phyloP scores from a whole-genome alignment of 2,888 invertebrate species.

The Drosophila greeni region DNA sequence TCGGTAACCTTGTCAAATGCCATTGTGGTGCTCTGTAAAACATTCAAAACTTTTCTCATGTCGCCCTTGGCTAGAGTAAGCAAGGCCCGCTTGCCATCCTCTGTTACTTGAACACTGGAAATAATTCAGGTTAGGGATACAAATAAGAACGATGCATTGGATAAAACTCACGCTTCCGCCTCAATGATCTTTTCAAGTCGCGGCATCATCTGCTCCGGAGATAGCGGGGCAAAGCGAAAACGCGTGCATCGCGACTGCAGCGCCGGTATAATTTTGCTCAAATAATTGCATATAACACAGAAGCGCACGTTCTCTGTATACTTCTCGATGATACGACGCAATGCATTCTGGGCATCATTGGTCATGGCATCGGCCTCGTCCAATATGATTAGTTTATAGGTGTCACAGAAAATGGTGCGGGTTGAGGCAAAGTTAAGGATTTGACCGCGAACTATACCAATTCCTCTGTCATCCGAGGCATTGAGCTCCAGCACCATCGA shows the following conservation, averaged over 20 bases:
- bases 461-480: slow-evolving; percentile 99
- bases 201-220: slow-evolving; percentile 91
- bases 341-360: slow-evolving; percentile 98
- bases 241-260: slow-evolving; percentile 98
- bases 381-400: slow-evolving; percentile 96
- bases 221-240: slow-evolving; percentile 95
- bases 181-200: slow-evolving; percentile 90
- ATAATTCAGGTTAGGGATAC: slow-evolving; percentile 43
- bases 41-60: slow-evolving; percentile 98
- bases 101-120: slow-evolving; percentile 87
- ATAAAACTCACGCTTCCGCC: slow-evolving; percentile 84
- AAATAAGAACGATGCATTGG: not conserved
- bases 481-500: slow-evolving; percentile 97
- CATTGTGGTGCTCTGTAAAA: slow-evolving; percentile 96
- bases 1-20: slow-evolving; percentile 94
- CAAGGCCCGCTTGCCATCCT: slow-evolving; percentile 93
- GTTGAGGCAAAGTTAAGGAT: slow-evolving; percentile 98
- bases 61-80: slow-evolving; percentile 95
- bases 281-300: slow-evolving; percentile 99
- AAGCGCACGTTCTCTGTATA: slow-evolving; percentile 99
- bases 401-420: slow-evolving; percentile 94
- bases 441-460: slow-evolving; percentile 94
- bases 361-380: slow-evolving; percentile 99
- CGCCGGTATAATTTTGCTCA: slow-evolving; percentile 99
- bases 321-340: slow-evolving; percentile 98